Base-by-base conservation (phyloP, 1,140 invertebrate species). In the Melipona quadrifasciata region DNA sequence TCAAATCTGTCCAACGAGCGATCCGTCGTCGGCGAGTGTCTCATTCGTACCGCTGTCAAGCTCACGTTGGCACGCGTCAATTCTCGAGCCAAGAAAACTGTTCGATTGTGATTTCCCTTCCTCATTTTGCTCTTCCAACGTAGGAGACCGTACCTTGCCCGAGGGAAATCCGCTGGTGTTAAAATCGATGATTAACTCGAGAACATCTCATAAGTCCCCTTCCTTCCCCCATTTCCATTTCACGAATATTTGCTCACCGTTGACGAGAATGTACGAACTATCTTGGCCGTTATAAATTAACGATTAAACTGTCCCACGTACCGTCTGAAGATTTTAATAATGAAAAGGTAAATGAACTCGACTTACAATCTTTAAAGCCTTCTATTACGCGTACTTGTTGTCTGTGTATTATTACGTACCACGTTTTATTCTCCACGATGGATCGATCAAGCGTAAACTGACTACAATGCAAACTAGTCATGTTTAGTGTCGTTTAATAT, bases 11-110 rank as follows among this genome's bases (percentile, higher is more conserved):
- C 76, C 67, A 75, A 77, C 72, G 65, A 21, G 61, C 77, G 81
- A 77, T 82, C 82, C 71, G 70, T 39, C n/a, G 79, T 86, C 75
- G 87, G 74, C 83, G 65, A 79, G 73, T 79, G 53, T 58, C 82
- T 76, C 78, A 67, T 82, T 79, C 74, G 78, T 79, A 71, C 87
- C 76, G 79, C 83, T 86, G 74, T 81, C 84, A 88, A 88, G 61
- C 73, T 70, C 76, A 57, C 75, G 71, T 65, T 86, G 86, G 83
- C 87, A 88, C 87, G 83, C 80, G 87, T 89, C 84, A 79, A 89
- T 88, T 82, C 65, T 61, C 68, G 74, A 82, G 87, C 86, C 88
- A 86, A 86, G 84, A 83, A 83, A 84, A 79, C 82, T 68, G 74
- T 65, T 58, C 61, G 78, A 85, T 86, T 70, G 34, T 57, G 47